Percentiles rank a stretch among this genome's conserved stretches.
These are phyloP conservation scores for Pelecanoides urinatrix DNA, from an alignment of 2,113 vertebrate species.

Conservation along the genomic window DNA sequence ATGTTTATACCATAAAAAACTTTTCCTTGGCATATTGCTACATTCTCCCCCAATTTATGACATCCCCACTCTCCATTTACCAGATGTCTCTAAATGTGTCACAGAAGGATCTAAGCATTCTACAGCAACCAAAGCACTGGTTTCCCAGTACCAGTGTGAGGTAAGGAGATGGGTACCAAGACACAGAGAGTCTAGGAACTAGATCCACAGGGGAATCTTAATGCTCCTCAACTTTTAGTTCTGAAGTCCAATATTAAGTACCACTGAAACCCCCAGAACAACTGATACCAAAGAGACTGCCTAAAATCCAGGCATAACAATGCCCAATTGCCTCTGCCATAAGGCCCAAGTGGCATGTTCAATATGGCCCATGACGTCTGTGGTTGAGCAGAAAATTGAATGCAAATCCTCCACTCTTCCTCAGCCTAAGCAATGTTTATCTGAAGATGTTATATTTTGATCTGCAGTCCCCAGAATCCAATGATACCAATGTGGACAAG, in stretches of 20 bases:
- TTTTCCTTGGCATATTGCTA: not conserved
- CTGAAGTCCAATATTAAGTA: not conserved
- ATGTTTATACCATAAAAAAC: not conserved
- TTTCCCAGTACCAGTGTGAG: not conserved
- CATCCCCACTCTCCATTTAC: not conserved
- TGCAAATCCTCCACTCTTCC: not conserved
- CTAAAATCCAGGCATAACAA: not conserved
- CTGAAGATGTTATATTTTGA: not conserved
- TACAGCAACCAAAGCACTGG: not conserved
- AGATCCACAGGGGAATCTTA: not conserved
- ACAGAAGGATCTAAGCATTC: not conserved
- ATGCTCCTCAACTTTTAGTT: not conserved
- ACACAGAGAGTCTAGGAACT: not conserved
- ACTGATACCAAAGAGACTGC: not conserved
- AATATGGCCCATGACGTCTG: accelerated
- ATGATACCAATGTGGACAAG: not conserved
- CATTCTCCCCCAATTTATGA: not conserved
- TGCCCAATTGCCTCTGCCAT: not conserved
- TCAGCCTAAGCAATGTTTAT: not conserved
- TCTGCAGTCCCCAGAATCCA: not conserved
- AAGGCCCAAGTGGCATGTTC: accelerated
- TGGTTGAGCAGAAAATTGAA: not conserved
- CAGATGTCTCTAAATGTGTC: not conserved
- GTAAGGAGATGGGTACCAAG: not conserved
- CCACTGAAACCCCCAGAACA: not conserved